Evolutionary conservation across 2,888 invertebrate genomes (phyloP).

Genomic region (Leptura quadrifasciata): DNA sequence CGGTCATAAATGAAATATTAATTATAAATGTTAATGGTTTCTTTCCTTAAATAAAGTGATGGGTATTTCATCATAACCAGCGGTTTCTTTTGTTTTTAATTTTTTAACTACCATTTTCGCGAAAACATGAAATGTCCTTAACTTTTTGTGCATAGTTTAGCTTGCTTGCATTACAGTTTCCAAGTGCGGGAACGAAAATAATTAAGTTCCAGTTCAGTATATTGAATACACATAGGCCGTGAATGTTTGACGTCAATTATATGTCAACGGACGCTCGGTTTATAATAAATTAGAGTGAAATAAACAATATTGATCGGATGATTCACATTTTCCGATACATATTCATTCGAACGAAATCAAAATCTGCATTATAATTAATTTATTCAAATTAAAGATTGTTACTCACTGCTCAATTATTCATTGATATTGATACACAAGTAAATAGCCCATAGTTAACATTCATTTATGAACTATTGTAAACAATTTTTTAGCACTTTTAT

Average conservation of each 20-base stretch:
- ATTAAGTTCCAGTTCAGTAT: neutral
- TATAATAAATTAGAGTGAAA: slow-evolving; percentile 16
- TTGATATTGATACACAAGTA: neutral
- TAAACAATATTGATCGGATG: slow-evolving; percentile 14
- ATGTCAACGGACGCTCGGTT: slow-evolving; percentile 3
- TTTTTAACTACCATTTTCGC: too few species aligned
- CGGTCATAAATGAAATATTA: too few species aligned
- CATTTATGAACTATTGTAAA: slow-evolving; percentile 13
- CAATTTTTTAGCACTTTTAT: neutral
- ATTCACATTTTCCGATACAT: slow-evolving; percentile 25
- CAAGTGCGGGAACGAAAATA: neutral
- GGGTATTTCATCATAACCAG: too few species aligned
- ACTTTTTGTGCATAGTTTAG: too few species aligned
- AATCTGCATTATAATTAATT: slow-evolving; percentile 4
- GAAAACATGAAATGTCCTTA: too few species aligned
- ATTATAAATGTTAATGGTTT: too few species aligned
- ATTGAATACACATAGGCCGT: neutral
- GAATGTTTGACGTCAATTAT: slow-evolving; percentile 11
- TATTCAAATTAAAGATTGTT: slow-evolving; percentile 16
- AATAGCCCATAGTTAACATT: slow-evolving; percentile 1
- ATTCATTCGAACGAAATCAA: slow-evolving; percentile 12
- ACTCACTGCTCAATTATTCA: slow-evolving; percentile 23
- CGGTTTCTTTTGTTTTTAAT: too few species aligned
- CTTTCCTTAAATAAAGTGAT: too few species aligned
- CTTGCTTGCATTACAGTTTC: too few species aligned